Evolutionary conservation across 1,140 invertebrate species (phyloP), one percentile per base, ranked within the genome.

Genomic region (Cataglyphis hispanica): DNA sequence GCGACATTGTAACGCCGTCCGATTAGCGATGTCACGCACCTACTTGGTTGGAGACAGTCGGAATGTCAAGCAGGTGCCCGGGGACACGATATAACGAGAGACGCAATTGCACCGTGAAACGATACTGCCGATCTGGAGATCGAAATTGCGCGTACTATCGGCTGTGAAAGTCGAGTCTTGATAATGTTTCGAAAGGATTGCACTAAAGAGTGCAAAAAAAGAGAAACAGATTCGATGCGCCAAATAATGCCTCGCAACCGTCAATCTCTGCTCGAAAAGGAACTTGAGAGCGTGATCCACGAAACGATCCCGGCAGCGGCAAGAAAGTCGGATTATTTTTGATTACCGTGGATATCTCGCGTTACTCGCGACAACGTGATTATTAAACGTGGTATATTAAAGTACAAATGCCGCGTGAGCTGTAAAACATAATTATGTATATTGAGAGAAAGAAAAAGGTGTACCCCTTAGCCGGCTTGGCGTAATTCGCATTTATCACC

Each of bases 151-250:
- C 72, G 84, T 67, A 56, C 64, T 84, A 69, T 60, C 74, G 81
- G 46, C 60, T 84, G 86, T 85, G 74, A 88, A 89, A 88, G 66
- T n/a, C 60, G 77, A 80, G 64, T 53, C 63, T 31, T 25, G 74
- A 61, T 31, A 64, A 50, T 34, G 43, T 53, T 77, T 37, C 76
- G 63, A 80, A 78, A 69, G n/a, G 63, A 53, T 53, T 50, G 46
- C 31, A 10, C 25, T 50, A 19, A 19, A 50, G 58, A 40, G 63
- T 64, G 84, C 46, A 50, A 80, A 16, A 53, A 31, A 46, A 56
- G 46, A 1, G 2, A 34, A 76, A 63, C 74, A 56, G 13, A 61
- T 22, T 34, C n/a, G 13, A 78, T 34, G 27, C 27, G 63, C 31
- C 27, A 67, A 34, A 67, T 53, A 10, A 50, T 67, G n/a, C 16